Evolutionary conservation across 1,140 invertebrate species (phyloP), one percentile per base, ranked within the genome.

Genomic region (Druon quercuslanigerum): DNA sequence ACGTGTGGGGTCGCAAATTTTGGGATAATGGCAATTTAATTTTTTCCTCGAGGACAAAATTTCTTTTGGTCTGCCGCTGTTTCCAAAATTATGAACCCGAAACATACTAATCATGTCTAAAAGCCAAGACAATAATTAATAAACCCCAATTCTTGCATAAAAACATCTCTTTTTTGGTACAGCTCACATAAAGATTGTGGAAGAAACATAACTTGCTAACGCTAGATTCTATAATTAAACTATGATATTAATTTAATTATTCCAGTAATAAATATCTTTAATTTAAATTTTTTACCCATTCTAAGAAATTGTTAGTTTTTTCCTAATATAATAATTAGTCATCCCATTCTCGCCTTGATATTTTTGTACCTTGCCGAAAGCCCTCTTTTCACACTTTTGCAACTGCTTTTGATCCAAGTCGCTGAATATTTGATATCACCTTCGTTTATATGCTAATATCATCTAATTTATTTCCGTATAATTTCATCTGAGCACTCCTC

Each of bases 371-470:
- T 9, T 46, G 7, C 40, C 40, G 40, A 46, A 56, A 66, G 40
- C 16, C 40, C 60, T 66, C 60, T 66, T 66, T 66, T 66, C 60
- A 66, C 60, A 66, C 60, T 66, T 66, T 66, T 40, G 40, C 40
- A 46, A 46, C 7, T 46, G 9, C 16, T 20, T 66, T 66, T 16
- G 60, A 66, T 66, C 60, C 4, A 40, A 8, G 4, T 16, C 33
- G 4, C 57, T 60, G 57, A 46, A 66, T 66, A 66, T 66, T 66
- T 66, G 60, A 66, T 66, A 25, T 33, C 33, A 76, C 78, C 77
- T 84, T 84, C 77, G 83, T 84, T 82, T 83, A 82, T 80, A 83
- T 83, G 82, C 80, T 83, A 84, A 84, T 82, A 80, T 60, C 54
- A 56, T 71, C 50, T 57, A 79, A 80, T 80, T 84, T 82, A 82